phyloP scores from a whole-genome alignment of 2,113 vertebrate species.

The Daphoenositta chrysoptera region DNA sequence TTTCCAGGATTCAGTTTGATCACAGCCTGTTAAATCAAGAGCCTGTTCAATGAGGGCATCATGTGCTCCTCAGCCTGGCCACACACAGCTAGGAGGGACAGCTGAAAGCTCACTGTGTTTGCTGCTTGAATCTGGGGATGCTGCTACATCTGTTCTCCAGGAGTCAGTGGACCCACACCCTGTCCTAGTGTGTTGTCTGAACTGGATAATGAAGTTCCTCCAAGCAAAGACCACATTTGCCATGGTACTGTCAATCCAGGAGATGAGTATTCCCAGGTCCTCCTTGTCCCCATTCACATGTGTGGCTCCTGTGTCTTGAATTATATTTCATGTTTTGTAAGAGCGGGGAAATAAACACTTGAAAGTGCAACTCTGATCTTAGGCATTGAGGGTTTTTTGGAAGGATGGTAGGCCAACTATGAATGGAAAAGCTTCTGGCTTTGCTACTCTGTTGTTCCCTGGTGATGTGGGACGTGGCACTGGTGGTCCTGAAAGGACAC shows the following conservation, averaged over 20 bases:
- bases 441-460: not conserved
- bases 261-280: not conserved
- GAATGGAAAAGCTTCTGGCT: not conserved
- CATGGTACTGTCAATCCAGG: not conserved
- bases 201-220: not conserved
- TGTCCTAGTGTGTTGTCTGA: not conserved
- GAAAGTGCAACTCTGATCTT: not conserved
- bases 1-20: not conserved
- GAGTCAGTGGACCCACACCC: rapidly evolving
- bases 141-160: not conserved
- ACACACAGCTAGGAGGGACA: not conserved
- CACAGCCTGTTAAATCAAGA: not conserved
- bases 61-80: not conserved
- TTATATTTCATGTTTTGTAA: not conserved
- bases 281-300: not conserved
- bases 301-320: not conserved
- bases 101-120: not conserved
- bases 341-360: not conserved
- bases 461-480: not conserved
- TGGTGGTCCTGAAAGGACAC: not conserved
- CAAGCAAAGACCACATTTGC: not conserved
- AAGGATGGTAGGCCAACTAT: not conserved
- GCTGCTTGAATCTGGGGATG: not conserved
- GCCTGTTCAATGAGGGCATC: not conserved
- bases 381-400: not conserved